These are phyloP conservation scores for Pseudorectes ferrugineus DNA, from an alignment of 2,113 vertebrate genomes.

Conservation along the genomic window DNA sequence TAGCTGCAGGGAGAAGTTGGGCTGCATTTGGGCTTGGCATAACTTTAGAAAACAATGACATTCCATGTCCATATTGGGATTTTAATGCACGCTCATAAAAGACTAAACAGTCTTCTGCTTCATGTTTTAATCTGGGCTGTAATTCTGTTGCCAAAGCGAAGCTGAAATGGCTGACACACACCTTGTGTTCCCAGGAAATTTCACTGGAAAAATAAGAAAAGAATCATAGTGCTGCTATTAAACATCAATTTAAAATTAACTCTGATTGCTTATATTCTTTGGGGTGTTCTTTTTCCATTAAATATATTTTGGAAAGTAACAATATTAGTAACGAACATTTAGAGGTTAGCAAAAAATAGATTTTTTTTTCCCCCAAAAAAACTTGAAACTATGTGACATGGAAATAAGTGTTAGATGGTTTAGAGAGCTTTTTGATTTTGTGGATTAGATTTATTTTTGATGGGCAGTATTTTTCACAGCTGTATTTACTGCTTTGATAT, in stretches of 20 bases:
- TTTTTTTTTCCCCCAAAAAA: not conserved
- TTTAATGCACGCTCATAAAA: not conserved
- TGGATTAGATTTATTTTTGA: not conserved
- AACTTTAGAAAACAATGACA: not conserved
- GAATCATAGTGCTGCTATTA: not conserved
- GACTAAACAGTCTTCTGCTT: not conserved
- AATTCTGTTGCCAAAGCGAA: not conserved
- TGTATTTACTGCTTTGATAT: not conserved
- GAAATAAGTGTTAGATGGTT: not conserved
- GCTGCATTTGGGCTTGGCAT: not conserved
- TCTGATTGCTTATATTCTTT: not conserved
- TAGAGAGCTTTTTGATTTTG: not conserved
- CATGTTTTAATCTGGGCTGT: not conserved
- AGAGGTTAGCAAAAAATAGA: not conserved
- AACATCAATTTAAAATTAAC: not conserved
- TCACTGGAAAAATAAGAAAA: not conserved
- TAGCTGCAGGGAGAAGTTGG: not conserved
- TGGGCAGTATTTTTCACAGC: not conserved
- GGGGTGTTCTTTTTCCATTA: not conserved
- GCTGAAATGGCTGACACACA: not conserved
- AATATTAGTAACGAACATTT: not conserved
- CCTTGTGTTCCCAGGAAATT: not conserved
- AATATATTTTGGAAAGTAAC: not conserved
- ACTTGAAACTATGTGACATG: not conserved
- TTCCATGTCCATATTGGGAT: not conserved